Percentiles rank a stretch among this genome's conserved stretches.
Evolutionary conservation across 92 coral and sea anemone genomes (phyloP).

Genomic region (Pocillopora grandis): DNA sequence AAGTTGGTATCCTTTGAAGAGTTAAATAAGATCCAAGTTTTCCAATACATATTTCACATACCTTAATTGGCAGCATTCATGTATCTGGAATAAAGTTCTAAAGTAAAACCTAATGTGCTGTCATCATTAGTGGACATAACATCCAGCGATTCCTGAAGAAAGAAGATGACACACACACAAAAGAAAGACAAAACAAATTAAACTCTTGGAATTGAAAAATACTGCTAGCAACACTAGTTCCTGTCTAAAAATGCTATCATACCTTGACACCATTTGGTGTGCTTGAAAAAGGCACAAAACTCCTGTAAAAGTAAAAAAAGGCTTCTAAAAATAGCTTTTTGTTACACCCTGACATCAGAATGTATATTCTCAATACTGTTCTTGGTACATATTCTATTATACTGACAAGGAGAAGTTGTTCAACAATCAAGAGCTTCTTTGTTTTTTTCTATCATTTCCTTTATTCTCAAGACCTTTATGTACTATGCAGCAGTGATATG

Average conservation of each 20-base stretch:
- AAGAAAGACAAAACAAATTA: background rate
- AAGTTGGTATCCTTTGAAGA: too few species aligned
- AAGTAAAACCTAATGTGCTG: slow-evolving; percentile 85
- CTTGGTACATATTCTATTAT: too few species aligned
- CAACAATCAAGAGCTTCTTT: too few species aligned
- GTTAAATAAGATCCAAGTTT: too few species aligned
- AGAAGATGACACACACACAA: background rate
- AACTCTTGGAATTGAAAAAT: background rate
- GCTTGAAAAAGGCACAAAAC: slow-evolving; percentile 54
- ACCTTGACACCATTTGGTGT: slow-evolving; percentile 73
- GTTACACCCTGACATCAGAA: too few species aligned
- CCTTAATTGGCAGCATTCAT: slow-evolving; percentile 87
- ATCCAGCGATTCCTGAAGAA: slow-evolving; percentile 80
- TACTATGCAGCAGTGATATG: too few species aligned
- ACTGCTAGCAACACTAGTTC: background rate
- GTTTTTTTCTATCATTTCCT: too few species aligned
- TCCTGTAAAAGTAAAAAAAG: slow-evolving; percentile 39
- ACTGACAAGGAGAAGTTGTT: too few species aligned
- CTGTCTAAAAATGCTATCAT: background rate
- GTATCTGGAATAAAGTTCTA: slow-evolving; percentile 85
- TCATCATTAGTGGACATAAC: slow-evolving; percentile 94
- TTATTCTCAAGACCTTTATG: too few species aligned
- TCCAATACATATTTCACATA: slow-evolving; percentile 10
- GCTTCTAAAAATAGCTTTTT: too few species aligned
- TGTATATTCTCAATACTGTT: too few species aligned